Conservation (phyloP, 2,888 invertebrate genomes). For the Crepidodera aurea region DNA sequence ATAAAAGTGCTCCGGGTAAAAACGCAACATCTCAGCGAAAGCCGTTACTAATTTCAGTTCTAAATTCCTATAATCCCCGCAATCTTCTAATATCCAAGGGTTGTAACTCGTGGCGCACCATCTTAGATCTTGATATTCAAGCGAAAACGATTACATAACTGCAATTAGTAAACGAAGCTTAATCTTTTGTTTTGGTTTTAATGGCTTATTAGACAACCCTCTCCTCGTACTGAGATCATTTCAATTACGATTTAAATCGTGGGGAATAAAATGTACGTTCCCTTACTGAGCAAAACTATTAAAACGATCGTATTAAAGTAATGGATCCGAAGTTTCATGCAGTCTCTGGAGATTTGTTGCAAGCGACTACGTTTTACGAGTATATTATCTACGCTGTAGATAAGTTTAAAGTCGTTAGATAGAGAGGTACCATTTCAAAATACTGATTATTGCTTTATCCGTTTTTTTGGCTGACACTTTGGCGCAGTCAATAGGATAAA, state of each 20-base stretch:
- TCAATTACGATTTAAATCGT: background rate
- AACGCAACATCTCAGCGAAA: too few species aligned
- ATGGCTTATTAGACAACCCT: slow-evolving; percentile 6
- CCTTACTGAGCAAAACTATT: background rate
- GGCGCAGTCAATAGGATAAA: too few species aligned
- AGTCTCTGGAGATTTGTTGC: background rate
- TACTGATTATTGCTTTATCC: too few species aligned
- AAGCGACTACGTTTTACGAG: background rate
- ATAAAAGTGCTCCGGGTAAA: too few species aligned
- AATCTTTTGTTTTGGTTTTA: slow-evolving; percentile 16
- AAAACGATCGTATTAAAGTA: background rate
- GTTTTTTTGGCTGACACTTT: too few species aligned
- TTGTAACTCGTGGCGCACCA: background rate
- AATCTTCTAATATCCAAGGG: background rate
- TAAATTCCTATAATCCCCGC: background rate
- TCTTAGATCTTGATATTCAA: slow-evolving; percentile 1
- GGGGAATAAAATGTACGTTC: background rate
- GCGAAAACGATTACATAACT: background rate
- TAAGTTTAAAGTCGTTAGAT: background rate
- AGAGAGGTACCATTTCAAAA: too few species aligned
- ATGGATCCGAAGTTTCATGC: background rate
- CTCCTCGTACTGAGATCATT: background rate
- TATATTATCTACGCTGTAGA: background rate
- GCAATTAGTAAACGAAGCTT: slow-evolving; percentile 9
- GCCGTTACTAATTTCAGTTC: too few species aligned